Percentiles rank a stretch among this genome's conserved stretches.
phyloP scores from a whole-genome alignment of 2,797 vertebrate species.

The Philypnodon macrostomus region DNA sequence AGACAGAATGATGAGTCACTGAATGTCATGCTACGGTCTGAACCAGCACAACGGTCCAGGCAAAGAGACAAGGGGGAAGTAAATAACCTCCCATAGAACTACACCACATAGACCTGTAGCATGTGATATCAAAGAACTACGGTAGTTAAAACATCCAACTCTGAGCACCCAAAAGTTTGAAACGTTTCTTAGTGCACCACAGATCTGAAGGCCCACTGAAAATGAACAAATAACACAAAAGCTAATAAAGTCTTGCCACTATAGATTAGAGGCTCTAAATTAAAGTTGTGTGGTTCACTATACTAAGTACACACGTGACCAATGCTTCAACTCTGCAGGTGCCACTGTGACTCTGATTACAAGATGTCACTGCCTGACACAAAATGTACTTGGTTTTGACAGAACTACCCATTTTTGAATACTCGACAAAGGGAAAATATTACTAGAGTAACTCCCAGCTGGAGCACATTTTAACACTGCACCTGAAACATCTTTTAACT shows the following conservation, averaged over 20 bases:
- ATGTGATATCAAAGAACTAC: conserved; percentile 32
- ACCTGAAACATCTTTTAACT: conserved; percentile 5
- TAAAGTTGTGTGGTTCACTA: conserved; percentile 16
- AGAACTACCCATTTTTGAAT: conserved; percentile 1
- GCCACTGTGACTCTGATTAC: conserved; percentile 10
- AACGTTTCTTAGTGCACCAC: conserved; percentile 1
- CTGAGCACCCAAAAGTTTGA: conserved; percentile 1
- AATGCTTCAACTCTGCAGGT: conserved; percentile 7
- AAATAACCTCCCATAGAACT: too few species aligned
- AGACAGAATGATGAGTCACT: conserved; percentile 79
- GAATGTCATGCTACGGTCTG: conserved; percentile 71
- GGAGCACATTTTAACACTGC: conserved; percentile 1
- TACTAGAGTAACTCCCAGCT: conserved; percentile 1
- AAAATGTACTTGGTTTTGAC: conserved; percentile 10
- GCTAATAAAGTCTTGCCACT: conserved; percentile 10
- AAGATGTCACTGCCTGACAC: conserved; percentile 9
- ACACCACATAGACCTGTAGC: too few species aligned
- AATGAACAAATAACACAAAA: conserved; percentile 19
- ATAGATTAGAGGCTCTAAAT: conserved; percentile 25
- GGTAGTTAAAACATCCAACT: conserved; percentile 14
- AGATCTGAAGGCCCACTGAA: conserved; percentile 2
- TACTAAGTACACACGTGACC: conserved; percentile 6
- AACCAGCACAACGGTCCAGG: conserved; percentile 56
- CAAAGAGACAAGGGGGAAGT: conserved; percentile 36
- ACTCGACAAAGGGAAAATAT: conserved; percentile 1